Evolutionary conservation across 2,797 vertebrate genomes (phyloP), one percentile per base, ranked within the genome.

Genomic region (Myoxocephalus aenaeus): DNA sequence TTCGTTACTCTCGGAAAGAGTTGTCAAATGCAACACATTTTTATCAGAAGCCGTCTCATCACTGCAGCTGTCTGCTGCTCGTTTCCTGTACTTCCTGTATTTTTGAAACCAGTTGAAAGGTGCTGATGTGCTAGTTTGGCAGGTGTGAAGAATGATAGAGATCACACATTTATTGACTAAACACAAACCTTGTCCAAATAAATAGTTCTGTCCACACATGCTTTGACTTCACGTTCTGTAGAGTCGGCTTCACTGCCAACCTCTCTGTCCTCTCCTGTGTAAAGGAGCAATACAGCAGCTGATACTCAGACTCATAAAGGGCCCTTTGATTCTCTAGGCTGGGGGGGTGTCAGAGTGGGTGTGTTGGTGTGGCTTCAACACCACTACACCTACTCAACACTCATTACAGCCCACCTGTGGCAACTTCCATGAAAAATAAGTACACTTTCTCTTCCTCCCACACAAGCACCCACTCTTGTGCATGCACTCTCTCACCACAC

Each of bases 241-340:
- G 34, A 34, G 25, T 79, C 36, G 1, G 65, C 79, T 38, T 27
- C 44, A 58, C 63, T 20, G 48, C 66, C 25, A 20, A 79, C 74
- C 36, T 53, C 53, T 58, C 36, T 40, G 50, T 64, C 61, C 42
- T 44, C 50, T 71, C 34, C 62, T 64, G 70, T 77, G 78, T 70
- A 67, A 69, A 46, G 75, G 77, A 79, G 73, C 72, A 53, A 38
- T 58, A 64, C 63, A 80, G 48, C 40, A 83, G 83, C 82, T 86
- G 75, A 87, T 81, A 64, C 81, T 79, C 38, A 53, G 68, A 61
- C 77, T 84, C 75, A 93, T 91, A 90, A 90, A 92, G 88, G 82
- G 62, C 44, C 82, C 84, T 90, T 93, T 93, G 81, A 92, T 86
- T 92, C 80, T 73, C 61, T 42, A 66, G 61, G 77, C 29, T 59